Evolutionary conservation across 92 coral and sea anemone species (phyloP).

Genomic region (Chrysogorgia sp.): DNA sequence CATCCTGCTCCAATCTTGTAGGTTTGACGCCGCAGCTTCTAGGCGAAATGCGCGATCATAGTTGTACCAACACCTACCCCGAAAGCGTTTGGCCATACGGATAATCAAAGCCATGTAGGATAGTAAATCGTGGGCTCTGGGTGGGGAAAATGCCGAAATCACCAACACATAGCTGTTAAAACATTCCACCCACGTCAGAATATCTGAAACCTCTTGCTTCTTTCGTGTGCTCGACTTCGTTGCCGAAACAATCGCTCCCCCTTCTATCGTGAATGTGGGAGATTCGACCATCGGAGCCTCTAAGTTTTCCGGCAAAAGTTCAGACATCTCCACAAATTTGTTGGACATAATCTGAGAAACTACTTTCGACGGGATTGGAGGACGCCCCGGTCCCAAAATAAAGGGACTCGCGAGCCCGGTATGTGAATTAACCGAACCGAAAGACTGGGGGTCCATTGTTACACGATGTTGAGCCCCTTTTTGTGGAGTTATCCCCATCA

Average conservation of each 20-base stretch:
- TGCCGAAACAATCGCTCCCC: background rate
- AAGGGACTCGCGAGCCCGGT: background rate
- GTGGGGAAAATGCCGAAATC: background rate
- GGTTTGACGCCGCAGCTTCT: conserved; percentile 10
- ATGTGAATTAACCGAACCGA: too few relatives aligned
- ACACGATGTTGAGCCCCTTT: too few relatives aligned
- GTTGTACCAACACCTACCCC: conserved; percentile 5
- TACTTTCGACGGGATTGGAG: conserved; percentile 20
- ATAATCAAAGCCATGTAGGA: conserved; percentile 19
- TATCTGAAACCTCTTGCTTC: background rate
- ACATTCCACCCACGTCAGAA: conserved; percentile 16
- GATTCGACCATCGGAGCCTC: background rate
- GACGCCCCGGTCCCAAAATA: conserved; percentile 18
- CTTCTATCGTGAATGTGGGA: background rate
- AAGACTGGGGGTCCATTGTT: too few relatives aligned
- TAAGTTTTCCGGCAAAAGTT: background rate
- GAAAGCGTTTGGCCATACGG: conserved; percentile 12
- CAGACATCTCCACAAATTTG: conserved; percentile 7
- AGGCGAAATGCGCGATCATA: conserved; percentile 9
- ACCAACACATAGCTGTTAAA: conserved; percentile 20
- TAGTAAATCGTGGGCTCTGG: conserved; percentile 1
- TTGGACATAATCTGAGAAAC: background rate
- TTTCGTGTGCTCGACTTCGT: background rate
- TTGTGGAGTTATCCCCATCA: too few relatives aligned
- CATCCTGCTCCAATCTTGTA: conserved; percentile 20